Conservation (phyloP, 2,113 vertebrate genomes). For the cat (Felis catus) region DNA sequence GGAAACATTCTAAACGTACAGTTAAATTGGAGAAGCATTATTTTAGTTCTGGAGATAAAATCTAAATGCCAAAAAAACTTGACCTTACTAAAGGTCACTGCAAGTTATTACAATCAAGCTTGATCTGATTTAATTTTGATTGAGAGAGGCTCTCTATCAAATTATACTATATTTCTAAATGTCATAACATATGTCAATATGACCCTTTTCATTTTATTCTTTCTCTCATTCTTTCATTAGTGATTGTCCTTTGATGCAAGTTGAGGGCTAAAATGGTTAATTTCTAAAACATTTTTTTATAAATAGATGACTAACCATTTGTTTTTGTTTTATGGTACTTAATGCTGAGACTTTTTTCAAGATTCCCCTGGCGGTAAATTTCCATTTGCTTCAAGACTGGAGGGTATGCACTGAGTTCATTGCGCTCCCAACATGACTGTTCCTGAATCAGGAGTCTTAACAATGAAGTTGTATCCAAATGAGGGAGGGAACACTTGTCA, state of each 20-base stretch:
- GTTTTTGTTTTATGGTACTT: constrained; percentile 38
- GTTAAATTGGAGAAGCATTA: background rate
- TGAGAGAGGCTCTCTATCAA: background rate
- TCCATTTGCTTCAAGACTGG: background rate
- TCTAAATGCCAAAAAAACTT: constrained; percentile 15
- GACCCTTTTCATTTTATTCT: constrained; percentile 13
- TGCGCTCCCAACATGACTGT: background rate
- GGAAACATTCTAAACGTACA: constrained; percentile 39
- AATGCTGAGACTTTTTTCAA: constrained; percentile 19
- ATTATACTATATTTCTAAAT: constrained; percentile 12
- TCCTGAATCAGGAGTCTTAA: constrained; percentile 6
- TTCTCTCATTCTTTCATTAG: constrained; percentile 36
- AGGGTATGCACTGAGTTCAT: background rate
- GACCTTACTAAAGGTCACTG: background rate
- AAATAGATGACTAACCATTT: constrained; percentile 17
- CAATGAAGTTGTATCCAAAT: background rate
- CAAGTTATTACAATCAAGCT: constrained; percentile 26
- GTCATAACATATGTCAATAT: constrained; percentile 5
- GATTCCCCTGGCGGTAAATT: background rate
- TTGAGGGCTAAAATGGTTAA: constrained; percentile 1
- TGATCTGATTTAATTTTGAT: constrained; percentile 8
- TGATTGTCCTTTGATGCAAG: constrained; percentile 27
- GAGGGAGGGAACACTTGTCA: background rate
- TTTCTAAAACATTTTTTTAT: background rate
- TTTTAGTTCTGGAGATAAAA: constrained; percentile 40